A percentile compares a stretch with the other conserved stretches of the same genome.
These are phyloP conservation scores for Acanthurus tractus DNA, from an alignment of 2,797 vertebrate species.

Conservation along the genomic window DNA sequence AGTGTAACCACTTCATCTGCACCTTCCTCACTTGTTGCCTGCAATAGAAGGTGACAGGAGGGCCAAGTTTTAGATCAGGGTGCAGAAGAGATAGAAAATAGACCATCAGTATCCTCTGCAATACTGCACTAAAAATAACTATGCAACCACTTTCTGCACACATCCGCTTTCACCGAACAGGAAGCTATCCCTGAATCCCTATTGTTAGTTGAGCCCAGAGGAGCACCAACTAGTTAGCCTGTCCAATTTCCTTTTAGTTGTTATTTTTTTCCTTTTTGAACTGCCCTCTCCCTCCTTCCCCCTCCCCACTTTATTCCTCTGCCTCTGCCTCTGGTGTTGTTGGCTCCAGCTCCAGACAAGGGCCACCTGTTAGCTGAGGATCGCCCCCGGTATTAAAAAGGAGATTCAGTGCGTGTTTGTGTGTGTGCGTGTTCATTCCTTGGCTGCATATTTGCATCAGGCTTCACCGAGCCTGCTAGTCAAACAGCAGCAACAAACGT, in stretches of 20 bases:
- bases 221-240: slow-evolving; percentile 53
- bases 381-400: slow-evolving; percentile 52
- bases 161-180: slow-evolving; percentile 68
- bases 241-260: slow-evolving; percentile 57
- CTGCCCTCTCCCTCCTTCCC: slow-evolving; percentile 33
- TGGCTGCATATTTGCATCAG: slow-evolving; percentile 47
- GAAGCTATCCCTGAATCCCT: slow-evolving; percentile 64
- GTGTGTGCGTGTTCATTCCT: slow-evolving; percentile 16
- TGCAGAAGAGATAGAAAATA: slow-evolving; percentile 63
- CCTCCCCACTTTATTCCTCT: slow-evolving; percentile 4
- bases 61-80: slow-evolving; percentile 52
- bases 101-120: slow-evolving; percentile 61
- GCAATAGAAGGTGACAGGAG: slow-evolving; percentile 35
- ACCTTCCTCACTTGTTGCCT: slow-evolving; percentile 2
- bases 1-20: slow-evolving; percentile 15
- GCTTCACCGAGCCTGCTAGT: slow-evolving; percentile 40
- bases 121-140: slow-evolving; percentile 66
- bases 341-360: slow-evolving; percentile 53
- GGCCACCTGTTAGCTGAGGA: slow-evolving; percentile 67
- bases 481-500: slow-evolving; percentile 56
- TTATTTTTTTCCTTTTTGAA: slow-evolving; percentile 59
- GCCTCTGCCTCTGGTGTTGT: slow-evolving; percentile 33
- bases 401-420: slow-evolving; percentile 6
- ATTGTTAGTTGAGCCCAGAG: slow-evolving; percentile 63
- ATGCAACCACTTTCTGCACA: slow-evolving; percentile 46